Evolutionary conservation across 2,113 vertebrate species (phyloP), one percentile per base, ranked within the genome.

Genomic region (Anguilla japonica): DNA sequence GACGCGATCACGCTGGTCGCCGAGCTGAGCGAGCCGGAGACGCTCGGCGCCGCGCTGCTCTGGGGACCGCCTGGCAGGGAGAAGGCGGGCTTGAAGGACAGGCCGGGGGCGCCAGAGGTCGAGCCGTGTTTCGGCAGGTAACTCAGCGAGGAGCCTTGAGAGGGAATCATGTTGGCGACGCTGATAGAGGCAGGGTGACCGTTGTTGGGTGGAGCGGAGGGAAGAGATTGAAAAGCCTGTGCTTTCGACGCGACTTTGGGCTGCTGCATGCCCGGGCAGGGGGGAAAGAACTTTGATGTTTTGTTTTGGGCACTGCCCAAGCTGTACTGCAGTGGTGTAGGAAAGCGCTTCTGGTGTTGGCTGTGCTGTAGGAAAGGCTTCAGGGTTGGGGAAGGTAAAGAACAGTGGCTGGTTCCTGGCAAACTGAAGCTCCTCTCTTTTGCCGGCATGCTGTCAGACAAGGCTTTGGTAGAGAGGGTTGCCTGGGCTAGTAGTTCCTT

Each of bases 341-440:
- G 86, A 89, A 96, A 96, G 81, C 56, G 90, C 87, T 96, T 96
- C 89, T 95, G 96, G 2, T 92, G 93, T 81, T 95, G 96, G 29
- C 89, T 53, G 82, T 93, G 91, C 4, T 94, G 92, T 41, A 96
- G 94, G 88, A 96, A 96, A 84, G 95, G 94, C 89, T 95, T 97
- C 78, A 94, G 92, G 39, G 94, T 94, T 81, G 94, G 88, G 39
- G 89, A 71, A 0, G 90, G 89, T 71, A 88, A 79, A 0, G 92
- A 78, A 87, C 41, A n/a, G 26, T 85, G 83, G 4, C 18, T 29
- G 18, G 46, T n/a, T 53, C 85, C 83, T 29, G 79, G 87, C 22
- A 84, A 7, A 14, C 46, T n/a, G 29, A 84, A 83, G 53, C 71
- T 83, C 83, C 88, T 89, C 40, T 34, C 15, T 15, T 89, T 88